Evolutionary conservation across 92 coral and sea anemone species (phyloP).

Genomic region (Desmophyllum pertusum): DNA sequence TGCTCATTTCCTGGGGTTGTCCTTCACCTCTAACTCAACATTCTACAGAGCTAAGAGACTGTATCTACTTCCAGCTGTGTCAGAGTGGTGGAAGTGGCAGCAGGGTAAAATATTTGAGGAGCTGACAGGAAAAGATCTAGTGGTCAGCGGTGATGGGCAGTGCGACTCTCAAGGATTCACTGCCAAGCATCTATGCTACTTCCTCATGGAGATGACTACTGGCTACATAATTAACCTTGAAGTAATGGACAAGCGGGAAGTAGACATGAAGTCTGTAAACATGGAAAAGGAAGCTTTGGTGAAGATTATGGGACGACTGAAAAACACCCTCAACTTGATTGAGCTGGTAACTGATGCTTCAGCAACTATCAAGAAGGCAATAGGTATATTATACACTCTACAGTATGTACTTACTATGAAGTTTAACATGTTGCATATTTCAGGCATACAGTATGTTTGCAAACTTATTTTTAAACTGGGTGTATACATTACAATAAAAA

Average conservation of each 20-base stretch:
- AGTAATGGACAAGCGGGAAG: constrained; percentile 46
- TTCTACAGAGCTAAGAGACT: constrained; percentile 14
- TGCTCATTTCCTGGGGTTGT: constrained; percentile 34
- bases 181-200: constrained; percentile 61
- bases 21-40: constrained; percentile 18
- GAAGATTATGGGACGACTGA: background rate
- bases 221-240: constrained; percentile 40
- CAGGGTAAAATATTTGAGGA: constrained; percentile 15
- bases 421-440: too few species aligned
- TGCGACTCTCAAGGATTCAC: constrained; percentile 61
- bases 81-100: constrained; percentile 38
- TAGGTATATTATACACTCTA: too few species aligned
- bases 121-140: background rate
- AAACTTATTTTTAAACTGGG: too few species aligned
- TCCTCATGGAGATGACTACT: constrained; percentile 20
- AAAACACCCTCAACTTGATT: constrained; percentile 3
- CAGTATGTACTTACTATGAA: too few species aligned
- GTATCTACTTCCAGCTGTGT: constrained; percentile 26
- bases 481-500: too few species aligned
- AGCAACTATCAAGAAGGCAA: constrained; percentile 21
- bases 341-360: constrained; percentile 50
- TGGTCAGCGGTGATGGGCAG: constrained; percentile 61
- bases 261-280: constrained; percentile 14
- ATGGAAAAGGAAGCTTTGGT: constrained; percentile 40
- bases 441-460: too few species aligned